Evolutionary conservation across 2,797 vertebrate species (phyloP).

Genomic region (Centropyge bicolor): DNA sequence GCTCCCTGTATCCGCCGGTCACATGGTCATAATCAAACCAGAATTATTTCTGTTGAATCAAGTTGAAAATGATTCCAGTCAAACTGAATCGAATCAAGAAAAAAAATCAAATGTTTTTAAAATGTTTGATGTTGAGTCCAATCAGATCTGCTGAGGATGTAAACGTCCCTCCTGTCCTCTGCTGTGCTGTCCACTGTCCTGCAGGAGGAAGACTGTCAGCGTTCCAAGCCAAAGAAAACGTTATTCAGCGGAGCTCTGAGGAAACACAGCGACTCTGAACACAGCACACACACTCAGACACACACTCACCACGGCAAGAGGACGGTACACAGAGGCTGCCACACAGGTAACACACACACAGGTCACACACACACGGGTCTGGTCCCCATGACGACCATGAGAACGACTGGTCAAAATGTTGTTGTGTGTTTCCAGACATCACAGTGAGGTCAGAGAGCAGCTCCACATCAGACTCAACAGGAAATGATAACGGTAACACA

Average conservation of each 20-base stretch:
- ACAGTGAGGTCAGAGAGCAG: conserved; percentile 90
- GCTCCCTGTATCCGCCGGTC: no score
- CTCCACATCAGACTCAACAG: conserved; percentile 89
- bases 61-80: no score
- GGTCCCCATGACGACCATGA: no score
- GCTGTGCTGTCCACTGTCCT: neutral
- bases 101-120: no score
- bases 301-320: conserved; percentile 83
- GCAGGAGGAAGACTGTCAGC: conserved; percentile 76
- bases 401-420: no score
- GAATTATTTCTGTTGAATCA: no score
- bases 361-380: neutral
- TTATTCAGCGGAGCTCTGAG: conserved; percentile 88
- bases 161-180: no score
- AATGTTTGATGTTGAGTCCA: no score
- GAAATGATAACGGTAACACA: conserved; percentile 88
- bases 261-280: conserved; percentile 87
- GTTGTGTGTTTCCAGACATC: conserved; percentile 83
- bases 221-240: conserved; percentile 84
- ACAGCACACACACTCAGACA: conserved; percentile 67
- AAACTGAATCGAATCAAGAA: no score
- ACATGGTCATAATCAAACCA: no score
- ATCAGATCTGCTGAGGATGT: no score
- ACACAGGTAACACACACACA: conserved; percentile 80
- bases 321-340: conserved; percentile 86